Evolutionary conservation across 1,140 invertebrate genomes (phyloP), one percentile per base, ranked within the genome.

Genomic region (Muscidifurax raptorellus): DNA sequence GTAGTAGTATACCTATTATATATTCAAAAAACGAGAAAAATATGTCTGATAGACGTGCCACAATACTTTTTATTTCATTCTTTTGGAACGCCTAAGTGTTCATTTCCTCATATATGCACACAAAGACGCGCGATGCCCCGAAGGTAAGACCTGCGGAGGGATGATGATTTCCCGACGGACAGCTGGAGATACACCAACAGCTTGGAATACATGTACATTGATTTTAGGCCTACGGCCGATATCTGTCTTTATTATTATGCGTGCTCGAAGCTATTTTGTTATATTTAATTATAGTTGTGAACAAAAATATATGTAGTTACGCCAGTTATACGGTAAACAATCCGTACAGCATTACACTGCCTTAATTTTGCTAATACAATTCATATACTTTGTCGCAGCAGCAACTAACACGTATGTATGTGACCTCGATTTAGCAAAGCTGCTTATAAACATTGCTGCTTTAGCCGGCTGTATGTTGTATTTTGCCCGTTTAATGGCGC

Each of bases 91-190:
- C n/a, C n/a, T n/a, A n/a, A n/a, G n/a, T n/a, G n/a, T n/a, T n/a
- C n/a, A n/a, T n/a, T n/a, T n/a, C n/a, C n/a, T n/a, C n/a, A 22
- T 59, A 18, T 59, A n/a, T 59, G 18, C n/a, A n/a, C 18, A 22
- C 22, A 1, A 59, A 59, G 22, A 59, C 22, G 52, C 22, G 52
- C 52, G 18, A 22, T 59, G 6, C 2, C 52, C n/a, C 15, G 71
- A n/a, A 32, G 28, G 18, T 12, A 74, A 18, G 40, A 40, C 36
- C 40, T n/a, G 72, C 44, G 25, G 6, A 2, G 30, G 77, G 7
- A 47, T 12, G 59, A 66, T 79, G 77, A 79, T 79, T 79, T 79
- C 77, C 77, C 77, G 64, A 27, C 5, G 77, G 64, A 40, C 77
- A 7, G 76, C 47, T 28, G 18, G 59, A 27, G 27, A 64, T 78